A percentile compares a stretch with the other conserved stretches of the same genome.
These are phyloP conservation scores for Synanthedon myopaeformis DNA, from an alignment of 2,888 invertebrate genomes.

Conservation along the genomic window DNA sequence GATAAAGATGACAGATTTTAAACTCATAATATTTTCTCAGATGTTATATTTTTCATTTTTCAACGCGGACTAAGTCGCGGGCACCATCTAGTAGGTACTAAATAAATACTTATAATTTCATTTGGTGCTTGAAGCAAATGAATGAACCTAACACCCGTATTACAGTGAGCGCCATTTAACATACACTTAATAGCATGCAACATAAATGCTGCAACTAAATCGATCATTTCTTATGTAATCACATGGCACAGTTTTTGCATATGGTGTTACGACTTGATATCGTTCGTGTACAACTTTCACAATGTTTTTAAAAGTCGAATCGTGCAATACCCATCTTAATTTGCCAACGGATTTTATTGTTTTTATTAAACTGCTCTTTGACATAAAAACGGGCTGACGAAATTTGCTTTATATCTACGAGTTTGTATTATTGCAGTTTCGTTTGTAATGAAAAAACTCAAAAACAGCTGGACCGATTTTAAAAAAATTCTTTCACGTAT, in stretches of 20 bases:
- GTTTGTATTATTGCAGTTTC: too few relatives aligned
- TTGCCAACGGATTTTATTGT: conserved; percentile 15
- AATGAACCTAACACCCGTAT: background rate
- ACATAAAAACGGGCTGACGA: too few relatives aligned
- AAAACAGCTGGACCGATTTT: too few relatives aligned
- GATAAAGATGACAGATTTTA: too few relatives aligned
- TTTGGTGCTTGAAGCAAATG: background rate
- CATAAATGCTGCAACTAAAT: conserved; percentile 10
- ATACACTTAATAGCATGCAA: conserved; percentile 3
- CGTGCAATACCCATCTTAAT: conserved; percentile 6
- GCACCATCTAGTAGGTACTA: too few relatives aligned
- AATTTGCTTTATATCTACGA: too few relatives aligned
- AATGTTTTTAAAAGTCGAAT: conserved; percentile 8
- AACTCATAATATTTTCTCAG: too few relatives aligned
- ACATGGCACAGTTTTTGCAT: conserved; percentile 24
- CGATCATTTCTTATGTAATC: conserved; percentile 23
- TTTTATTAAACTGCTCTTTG: conserved; percentile 3
- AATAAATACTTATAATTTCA: too few relatives aligned
- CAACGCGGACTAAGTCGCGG: too few relatives aligned
- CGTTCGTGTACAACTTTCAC: conserved; percentile 30
- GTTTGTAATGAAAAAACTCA: too few relatives aligned
- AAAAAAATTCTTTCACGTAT: too few relatives aligned
- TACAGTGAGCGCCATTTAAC: background rate
- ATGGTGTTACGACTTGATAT: conserved; percentile 26
- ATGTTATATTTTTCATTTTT: too few relatives aligned